These are phyloP conservation scores for Carettochelys insculpta DNA, from an alignment of 2,113 vertebrate genomes.

Conservation along the genomic window DNA sequence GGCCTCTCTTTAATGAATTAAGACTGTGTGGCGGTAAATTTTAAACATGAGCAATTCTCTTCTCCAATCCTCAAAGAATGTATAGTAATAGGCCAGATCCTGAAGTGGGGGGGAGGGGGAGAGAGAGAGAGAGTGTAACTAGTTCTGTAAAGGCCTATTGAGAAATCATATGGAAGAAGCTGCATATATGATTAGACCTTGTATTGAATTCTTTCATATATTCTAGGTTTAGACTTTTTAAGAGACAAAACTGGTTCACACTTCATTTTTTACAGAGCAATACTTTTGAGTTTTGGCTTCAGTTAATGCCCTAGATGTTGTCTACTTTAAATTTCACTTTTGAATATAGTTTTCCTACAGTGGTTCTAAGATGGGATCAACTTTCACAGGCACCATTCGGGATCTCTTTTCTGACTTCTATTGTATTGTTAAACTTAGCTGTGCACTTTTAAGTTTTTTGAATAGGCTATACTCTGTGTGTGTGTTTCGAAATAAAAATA, in stretches of 20 bases:
- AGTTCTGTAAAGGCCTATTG: neutral
- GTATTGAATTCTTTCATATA: neutral
- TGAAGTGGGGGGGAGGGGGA: too few relatives aligned
- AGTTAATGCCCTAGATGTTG: neutral
- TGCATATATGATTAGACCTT: neutral
- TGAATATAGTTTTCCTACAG: neutral
- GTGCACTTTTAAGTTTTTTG: neutral
- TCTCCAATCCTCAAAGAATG: neutral
- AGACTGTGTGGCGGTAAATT: neutral
- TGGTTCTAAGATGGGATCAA: neutral
- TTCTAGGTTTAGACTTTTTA: neutral
- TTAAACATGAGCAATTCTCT: neutral
- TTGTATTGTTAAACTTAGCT: neutral
- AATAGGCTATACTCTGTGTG: neutral
- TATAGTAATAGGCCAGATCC: neutral
- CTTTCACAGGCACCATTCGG: accelerated
- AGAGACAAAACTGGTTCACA: neutral
- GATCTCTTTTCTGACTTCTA: neutral
- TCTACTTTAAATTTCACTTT: neutral
- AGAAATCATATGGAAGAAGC: neutral
- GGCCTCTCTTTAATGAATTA: neutral
- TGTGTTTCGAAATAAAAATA: neutral
- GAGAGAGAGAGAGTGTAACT: too few relatives aligned
- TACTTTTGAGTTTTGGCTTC: neutral
- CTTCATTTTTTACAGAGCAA: neutral